Percentiles rank a stretch among this genome's conserved stretches.
Evolutionary conservation across 2,888 invertebrate genomes (phyloP).

Genomic region (Tenodera sinensis): DNA sequence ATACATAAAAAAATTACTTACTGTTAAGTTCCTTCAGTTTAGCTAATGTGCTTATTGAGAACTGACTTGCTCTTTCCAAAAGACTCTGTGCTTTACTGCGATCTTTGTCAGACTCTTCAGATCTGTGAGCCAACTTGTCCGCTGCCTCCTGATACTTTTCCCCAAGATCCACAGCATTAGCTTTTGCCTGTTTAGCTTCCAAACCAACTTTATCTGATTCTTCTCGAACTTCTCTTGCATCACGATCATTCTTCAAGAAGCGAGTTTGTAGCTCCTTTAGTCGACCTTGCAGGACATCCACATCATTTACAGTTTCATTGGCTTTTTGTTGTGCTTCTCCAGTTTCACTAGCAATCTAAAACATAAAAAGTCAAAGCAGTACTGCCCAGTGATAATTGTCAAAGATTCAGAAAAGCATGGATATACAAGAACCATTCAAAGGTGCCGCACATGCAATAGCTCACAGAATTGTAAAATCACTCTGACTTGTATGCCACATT

Average conservation of each 20-base stretch:
- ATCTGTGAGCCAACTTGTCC: slow-evolving; percentile 65
- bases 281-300: slow-evolving; percentile 66
- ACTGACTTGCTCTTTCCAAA: slow-evolving; percentile 72
- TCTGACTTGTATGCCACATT: too few species aligned
- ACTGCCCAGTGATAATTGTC: too few species aligned
- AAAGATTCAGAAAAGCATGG: too few species aligned
- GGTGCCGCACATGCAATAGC: too few species aligned
- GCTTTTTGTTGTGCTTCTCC: slow-evolving; percentile 75
- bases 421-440: too few species aligned
- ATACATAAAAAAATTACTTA: slow-evolving; percentile 36
- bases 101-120: slow-evolving; percentile 71
- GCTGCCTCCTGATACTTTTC: slow-evolving; percentile 70
- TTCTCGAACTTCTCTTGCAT: slow-evolving; percentile 75
- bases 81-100: slow-evolving; percentile 75
- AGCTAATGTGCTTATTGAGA: slow-evolving; percentile 74
- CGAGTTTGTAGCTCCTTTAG: slow-evolving; percentile 74
- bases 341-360: slow-evolving; percentile 76
- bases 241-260: slow-evolving; percentile 76
- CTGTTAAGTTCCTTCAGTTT: slow-evolving; percentile 69
- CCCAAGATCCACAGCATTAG: slow-evolving; percentile 61
- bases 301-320: slow-evolving; percentile 71
- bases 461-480: too few species aligned
- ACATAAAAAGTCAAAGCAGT: not conserved
- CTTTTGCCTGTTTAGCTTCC: slow-evolving; percentile 66
- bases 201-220: slow-evolving; percentile 70